Evolutionary conservation across 1,140 invertebrate genomes (phyloP).

Genomic region (Heliconius hermathena): DNA sequence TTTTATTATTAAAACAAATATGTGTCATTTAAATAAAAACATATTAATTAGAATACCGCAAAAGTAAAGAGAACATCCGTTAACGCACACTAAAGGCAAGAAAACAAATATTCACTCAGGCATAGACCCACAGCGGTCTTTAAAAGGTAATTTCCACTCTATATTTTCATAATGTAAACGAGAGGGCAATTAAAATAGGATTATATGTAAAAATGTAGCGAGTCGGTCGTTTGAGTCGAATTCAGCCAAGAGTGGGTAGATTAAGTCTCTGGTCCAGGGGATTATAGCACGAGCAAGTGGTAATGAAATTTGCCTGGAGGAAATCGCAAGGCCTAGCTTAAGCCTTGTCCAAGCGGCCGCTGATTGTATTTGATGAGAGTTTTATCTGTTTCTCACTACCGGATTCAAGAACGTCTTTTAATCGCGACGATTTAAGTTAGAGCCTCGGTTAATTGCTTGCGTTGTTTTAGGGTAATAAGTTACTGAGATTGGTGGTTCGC

Average conservation of each 20-base stretch:
- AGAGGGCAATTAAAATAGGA: constrained; percentile 78
- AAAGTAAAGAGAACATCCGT: neutral
- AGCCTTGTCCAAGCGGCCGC: constrained; percentile 69
- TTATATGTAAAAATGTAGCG: constrained; percentile 78
- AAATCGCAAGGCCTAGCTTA: constrained; percentile 74
- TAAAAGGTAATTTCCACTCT: constrained; percentile 52
- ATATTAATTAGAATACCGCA: neutral
- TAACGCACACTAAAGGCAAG: constrained; percentile 3
- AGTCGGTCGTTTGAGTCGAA: constrained; percentile 72
- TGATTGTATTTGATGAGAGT: constrained; percentile 79
- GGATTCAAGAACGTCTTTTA: constrained; percentile 52
- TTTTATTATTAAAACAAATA: neutral
- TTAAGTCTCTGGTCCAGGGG: constrained; percentile 73
- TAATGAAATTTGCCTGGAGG: constrained; percentile 78
- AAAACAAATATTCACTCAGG: constrained; percentile 13
- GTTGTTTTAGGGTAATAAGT: constrained; percentile 51
- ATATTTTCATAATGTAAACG: constrained; percentile 66
- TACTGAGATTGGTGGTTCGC: constrained; percentile 43
- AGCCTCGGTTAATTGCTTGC: constrained; percentile 54
- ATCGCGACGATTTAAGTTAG: constrained; percentile 62
- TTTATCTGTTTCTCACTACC: constrained; percentile 74
- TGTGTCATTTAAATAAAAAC: neutral
- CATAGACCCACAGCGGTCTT: constrained; percentile 9
- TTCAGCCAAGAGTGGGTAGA: constrained; percentile 71
- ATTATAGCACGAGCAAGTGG: constrained; percentile 75